Percentiles rank a stretch among this genome's conserved stretches.
Evolutionary conservation across 1,140 invertebrate species (phyloP).

Genomic region (Diachasma alloeum): DNA sequence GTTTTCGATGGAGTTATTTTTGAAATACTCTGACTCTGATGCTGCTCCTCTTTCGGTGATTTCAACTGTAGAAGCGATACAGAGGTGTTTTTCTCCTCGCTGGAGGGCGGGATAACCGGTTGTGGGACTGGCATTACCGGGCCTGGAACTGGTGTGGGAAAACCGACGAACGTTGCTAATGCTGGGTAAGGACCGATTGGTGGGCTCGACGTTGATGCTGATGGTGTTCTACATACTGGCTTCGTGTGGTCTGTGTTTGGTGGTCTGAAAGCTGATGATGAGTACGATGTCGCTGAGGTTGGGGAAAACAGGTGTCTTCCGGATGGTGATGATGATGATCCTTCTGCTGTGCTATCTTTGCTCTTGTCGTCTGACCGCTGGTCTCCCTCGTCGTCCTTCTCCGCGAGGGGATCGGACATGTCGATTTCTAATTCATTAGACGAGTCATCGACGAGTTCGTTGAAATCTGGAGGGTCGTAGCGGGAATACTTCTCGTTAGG

Average conservation of each 20-base stretch:
- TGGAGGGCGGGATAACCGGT: constrained; percentile 46
- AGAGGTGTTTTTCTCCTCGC: constrained; percentile 61
- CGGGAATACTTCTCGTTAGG: constrained; percentile 63
- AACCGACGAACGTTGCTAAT: constrained; percentile 72
- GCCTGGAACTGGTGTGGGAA: constrained; percentile 58
- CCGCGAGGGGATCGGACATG: constrained; percentile 72
- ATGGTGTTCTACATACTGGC: constrained; percentile 53
- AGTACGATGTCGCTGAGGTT: constrained; percentile 69
- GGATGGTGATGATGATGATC: constrained; percentile 54
- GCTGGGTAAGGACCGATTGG: constrained; percentile 71
- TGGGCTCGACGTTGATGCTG: constrained; percentile 56
- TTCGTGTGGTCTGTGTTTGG: constrained; percentile 66
- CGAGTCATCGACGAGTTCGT: constrained; percentile 81
- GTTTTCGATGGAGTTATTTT: constrained; percentile 35
- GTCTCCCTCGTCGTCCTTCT: constrained; percentile 66
- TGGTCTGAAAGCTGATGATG: constrained; percentile 79
- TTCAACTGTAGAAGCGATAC: constrained; percentile 63
- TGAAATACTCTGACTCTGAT: constrained; percentile 30
- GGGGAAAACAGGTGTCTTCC: constrained; percentile 48
- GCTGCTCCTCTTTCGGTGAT: constrained; percentile 60
- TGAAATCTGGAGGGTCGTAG: constrained; percentile 79
- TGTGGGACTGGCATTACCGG: constrained; percentile 55
- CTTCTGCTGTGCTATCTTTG: constrained; percentile 63
- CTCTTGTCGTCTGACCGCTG: constrained; percentile 56
- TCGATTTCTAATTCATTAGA: constrained; percentile 82